Percentiles rank a stretch among this genome's conserved stretches.
phyloP scores from a whole-genome alignment of 2,113 vertebrate genomes.

The Amblyopsis rosae region DNA sequence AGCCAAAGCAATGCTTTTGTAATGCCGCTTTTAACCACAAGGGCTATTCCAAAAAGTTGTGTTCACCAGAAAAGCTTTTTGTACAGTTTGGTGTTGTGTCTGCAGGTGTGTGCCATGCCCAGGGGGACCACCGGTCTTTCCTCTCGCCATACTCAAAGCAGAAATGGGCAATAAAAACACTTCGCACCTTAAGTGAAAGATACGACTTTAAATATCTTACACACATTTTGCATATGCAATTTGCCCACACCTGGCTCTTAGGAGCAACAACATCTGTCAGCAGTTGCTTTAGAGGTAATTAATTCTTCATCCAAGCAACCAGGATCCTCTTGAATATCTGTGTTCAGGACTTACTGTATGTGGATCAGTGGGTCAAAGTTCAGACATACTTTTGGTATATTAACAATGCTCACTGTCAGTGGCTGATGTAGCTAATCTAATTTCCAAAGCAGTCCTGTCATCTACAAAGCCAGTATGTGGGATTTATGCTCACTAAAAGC shows the following conservation, averaged over 20 bases:
- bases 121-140: conserved; percentile 42
- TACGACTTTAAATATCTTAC: conserved; percentile 83
- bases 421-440: neutral
- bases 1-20: too few relatives aligned
- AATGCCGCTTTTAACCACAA: too few relatives aligned
- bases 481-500: too few relatives aligned
- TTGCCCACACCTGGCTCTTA: conserved; percentile 76
- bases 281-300: conserved; percentile 79
- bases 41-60: too few relatives aligned
- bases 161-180: conserved; percentile 80
- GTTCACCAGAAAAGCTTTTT: neutral
- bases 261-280: conserved; percentile 76
- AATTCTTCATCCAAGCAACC: conserved; percentile 64
- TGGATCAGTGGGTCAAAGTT: too few relatives aligned
- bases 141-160: conserved; percentile 56
- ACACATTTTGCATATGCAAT: conserved; percentile 76
- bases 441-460: neutral
- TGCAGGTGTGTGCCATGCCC: conserved; percentile 63
- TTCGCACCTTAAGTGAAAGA: conserved; percentile 77
- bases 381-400: too few relatives aligned
- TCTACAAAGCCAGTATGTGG: neutral
- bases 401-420: neutral
- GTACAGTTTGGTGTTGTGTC: conserved; percentile 54
- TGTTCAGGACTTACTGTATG: conserved; percentile 39
- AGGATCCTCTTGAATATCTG: conserved; percentile 54